These are phyloP conservation scores for Tauraco hartlaubi DNA, from an alignment of 2,797 vertebrate genomes.

Conservation along the genomic window DNA sequence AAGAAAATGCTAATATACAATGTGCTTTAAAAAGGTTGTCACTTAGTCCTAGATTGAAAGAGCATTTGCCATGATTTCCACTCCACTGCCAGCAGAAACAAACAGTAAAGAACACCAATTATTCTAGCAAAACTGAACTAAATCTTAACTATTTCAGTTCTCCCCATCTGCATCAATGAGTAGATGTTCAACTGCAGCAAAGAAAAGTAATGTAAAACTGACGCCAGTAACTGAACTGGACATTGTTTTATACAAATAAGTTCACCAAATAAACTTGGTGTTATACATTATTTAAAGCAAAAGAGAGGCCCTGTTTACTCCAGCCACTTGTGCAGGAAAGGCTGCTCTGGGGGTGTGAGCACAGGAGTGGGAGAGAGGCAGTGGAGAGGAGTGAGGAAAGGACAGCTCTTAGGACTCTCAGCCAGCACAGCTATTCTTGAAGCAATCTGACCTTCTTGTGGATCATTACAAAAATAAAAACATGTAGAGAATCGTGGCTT, in stretches of 20 bases:
- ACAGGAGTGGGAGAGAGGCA: background rate
- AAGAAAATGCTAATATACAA: background rate
- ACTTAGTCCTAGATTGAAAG: background rate
- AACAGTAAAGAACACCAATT: background rate
- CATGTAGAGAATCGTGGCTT: background rate
- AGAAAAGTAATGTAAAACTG: background rate
- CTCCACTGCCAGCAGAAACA: background rate
- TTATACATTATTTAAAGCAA: background rate
- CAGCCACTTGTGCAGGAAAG: background rate
- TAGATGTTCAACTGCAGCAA: background rate
- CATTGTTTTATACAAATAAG: background rate
- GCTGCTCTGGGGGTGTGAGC: rapidly evolving
- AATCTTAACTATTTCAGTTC: background rate
- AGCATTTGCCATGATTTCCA: background rate
- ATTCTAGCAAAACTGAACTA: background rate
- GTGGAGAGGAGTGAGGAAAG: rapidly evolving
- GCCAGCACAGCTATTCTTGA: background rate
- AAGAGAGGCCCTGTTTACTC: background rate
- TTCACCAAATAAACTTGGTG: background rate
- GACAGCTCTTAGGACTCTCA: background rate
- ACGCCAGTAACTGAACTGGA: background rate
- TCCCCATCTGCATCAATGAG: background rate
- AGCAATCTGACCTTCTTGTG: background rate
- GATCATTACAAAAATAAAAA: background rate
- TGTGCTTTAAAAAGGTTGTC: background rate